Evolutionary conservation across 2,888 invertebrate species (phyloP).

Genomic region (Incurvaria masculella): DNA sequence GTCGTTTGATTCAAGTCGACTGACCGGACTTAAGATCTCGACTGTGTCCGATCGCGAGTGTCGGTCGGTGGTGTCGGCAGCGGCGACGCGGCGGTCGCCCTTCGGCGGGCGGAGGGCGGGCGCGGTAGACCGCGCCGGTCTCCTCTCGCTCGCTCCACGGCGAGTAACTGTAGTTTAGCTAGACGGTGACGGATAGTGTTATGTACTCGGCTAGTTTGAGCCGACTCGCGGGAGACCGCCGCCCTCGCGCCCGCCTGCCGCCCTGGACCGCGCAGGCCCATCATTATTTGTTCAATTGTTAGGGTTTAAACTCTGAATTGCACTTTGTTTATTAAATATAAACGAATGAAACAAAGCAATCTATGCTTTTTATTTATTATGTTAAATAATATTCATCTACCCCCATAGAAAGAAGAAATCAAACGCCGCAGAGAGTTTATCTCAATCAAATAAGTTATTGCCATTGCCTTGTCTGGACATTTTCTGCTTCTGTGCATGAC

Average conservation of each 20-base stretch:
- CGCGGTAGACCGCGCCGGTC: background rate
- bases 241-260: conserved; percentile 31
- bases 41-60: background rate
- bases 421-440: no score
- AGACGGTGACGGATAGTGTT: background rate
- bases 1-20: background rate
- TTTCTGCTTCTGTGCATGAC: no score
- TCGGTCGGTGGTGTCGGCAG: background rate
- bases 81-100: background rate
- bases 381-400: no score
- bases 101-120: background rate
- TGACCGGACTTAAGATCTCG: background rate
- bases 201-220: background rate
- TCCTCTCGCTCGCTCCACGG: background rate
- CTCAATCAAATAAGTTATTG: no score
- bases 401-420: no score
- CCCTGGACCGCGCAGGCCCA: conserved; percentile 25
- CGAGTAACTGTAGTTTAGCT: background rate
- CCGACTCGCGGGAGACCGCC: conserved; percentile 23
- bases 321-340: conserved; percentile 59
- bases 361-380: no score
- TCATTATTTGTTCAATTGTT: conserved; percentile 53
- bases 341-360: conserved; percentile 42
- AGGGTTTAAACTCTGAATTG: conserved; percentile 57
- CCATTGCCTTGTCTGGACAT: no score